Percentiles rank a stretch among this genome's conserved stretches.
Conservation (phyloP, 2,797 vertebrate genomes). For the Cyclura pinguis region DNA sequence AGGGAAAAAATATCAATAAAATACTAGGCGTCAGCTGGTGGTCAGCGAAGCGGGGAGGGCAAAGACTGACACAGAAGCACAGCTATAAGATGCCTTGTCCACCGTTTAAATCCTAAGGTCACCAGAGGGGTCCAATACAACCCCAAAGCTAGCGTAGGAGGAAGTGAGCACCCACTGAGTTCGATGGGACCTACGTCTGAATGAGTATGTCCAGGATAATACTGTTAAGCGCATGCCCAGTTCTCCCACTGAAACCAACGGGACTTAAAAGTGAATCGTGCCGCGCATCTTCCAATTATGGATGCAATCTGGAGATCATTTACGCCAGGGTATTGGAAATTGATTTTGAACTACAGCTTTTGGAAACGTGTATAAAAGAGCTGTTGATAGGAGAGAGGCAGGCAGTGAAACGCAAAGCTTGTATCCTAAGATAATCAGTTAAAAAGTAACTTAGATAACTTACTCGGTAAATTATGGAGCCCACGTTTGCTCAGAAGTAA, state of each 20-base stretch:
- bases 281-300: background rate
- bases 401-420: background rate
- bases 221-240: background rate
- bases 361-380: background rate
- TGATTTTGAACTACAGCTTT: background rate
- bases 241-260: background rate
- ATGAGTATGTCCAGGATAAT: too few relatives aligned
- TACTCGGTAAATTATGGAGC: too few relatives aligned
- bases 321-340: background rate
- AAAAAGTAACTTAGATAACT: too few relatives aligned
- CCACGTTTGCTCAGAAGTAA: background rate
- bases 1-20: background rate
- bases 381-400: background rate
- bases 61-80: background rate
- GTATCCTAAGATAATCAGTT: background rate
- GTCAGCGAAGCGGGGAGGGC: too few relatives aligned
- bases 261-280: background rate
- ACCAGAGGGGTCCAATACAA: background rate
- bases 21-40: background rate
- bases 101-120: background rate
- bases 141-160: background rate
- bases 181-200: background rate
- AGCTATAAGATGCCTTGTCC: background rate
- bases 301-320: background rate
- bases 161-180: background rate